These are phyloP conservation scores for Chelonoidis abingdonii DNA, from an alignment of 2,113 vertebrate genomes.

Conservation along the genomic window DNA sequence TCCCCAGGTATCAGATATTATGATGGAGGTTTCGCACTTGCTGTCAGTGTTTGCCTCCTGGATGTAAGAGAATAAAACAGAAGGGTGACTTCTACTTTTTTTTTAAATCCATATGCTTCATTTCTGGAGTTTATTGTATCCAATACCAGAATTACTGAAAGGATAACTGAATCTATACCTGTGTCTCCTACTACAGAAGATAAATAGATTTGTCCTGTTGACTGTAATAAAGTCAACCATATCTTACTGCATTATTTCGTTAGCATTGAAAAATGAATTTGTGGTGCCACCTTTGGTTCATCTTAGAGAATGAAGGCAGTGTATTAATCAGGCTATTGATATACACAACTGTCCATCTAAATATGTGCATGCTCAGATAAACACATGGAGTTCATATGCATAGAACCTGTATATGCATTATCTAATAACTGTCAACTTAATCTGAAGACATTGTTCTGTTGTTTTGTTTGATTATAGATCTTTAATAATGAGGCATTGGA, in stretches of 20 bases:
- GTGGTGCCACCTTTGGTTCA: constrained; percentile 70
- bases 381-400: background rate
- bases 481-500: background rate
- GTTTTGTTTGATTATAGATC: background rate
- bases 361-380: background rate
- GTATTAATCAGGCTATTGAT: constrained; percentile 58
- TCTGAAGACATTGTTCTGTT: background rate
- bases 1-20: background rate
- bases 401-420: fast-evolving
- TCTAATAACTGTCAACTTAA: background rate
- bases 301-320: constrained; percentile 52
- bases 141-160: background rate
- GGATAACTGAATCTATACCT: fast-evolving
- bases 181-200: background rate
- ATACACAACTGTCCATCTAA: constrained; percentile 20
- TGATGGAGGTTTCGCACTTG: fast-evolving
- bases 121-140: background rate
- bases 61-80: background rate
- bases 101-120: fast-evolving
- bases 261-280: constrained; percentile 63
- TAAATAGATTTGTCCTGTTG: background rate
- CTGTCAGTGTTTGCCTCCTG: fast-evolving
- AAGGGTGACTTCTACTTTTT: background rate
- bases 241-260: background rate
- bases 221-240: background rate